phyloP scores from a whole-genome alignment of 2,888 invertebrate species.

The Nebria salina region DNA sequence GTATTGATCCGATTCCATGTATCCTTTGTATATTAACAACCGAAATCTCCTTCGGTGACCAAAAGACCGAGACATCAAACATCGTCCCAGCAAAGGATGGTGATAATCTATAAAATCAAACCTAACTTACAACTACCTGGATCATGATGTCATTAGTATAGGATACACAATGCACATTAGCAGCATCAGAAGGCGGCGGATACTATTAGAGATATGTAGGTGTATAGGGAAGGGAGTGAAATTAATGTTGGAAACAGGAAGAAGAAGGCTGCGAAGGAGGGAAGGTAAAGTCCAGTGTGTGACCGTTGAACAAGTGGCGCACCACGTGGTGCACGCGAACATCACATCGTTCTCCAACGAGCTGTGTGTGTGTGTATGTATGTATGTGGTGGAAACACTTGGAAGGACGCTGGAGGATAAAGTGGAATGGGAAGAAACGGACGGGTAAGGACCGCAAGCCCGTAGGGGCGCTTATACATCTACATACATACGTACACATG shows the following conservation, averaged over 20 bases:
- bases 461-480: conserved; percentile 15
- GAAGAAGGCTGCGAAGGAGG: not conserved
- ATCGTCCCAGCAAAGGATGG: not conserved
- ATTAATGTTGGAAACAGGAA: not conserved
- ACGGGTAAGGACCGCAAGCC: conserved; percentile 22
- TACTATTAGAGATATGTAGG: not conserved
- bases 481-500: conserved; percentile 19
- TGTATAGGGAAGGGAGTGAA: not conserved
- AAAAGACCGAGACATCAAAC: not conserved
- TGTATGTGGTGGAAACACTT: conserved; percentile 18
- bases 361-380: not conserved
- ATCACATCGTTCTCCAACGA: conserved; percentile 3
- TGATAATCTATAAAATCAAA: not conserved
- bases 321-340: not conserved
- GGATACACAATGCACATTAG: not conserved
- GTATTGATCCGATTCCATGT: too few species aligned
- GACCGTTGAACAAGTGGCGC: not conserved
- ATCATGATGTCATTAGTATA: not conserved
- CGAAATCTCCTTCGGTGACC: not conserved
- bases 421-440: conserved; percentile 1
- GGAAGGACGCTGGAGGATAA: not conserved
- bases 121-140: not conserved
- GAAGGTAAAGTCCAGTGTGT: not conserved
- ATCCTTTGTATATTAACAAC: not conserved
- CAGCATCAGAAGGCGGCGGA: not conserved